Base-by-base conservation (phyloP, 2,888 invertebrate genomes). In the Eupithecia exiguata region DNA sequence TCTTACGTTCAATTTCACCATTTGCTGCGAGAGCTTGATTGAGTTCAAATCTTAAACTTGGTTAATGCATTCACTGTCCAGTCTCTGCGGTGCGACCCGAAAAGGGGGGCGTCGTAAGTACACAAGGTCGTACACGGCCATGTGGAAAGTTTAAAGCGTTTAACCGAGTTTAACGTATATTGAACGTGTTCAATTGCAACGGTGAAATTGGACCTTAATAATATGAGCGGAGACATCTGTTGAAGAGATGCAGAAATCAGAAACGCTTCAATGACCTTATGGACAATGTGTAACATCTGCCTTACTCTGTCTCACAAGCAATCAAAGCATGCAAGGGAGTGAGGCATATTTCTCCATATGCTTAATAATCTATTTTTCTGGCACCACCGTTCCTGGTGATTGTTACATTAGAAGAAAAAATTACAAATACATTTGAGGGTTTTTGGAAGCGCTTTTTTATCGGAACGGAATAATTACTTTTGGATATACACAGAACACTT, bases 221-320 rank as follows among this genome's bases (percentile, higher is more conserved):
- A 83, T 83, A 86, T 85, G 82, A 85, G 85, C 81, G 84, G 82
- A 63, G 74, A 53, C 21, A 36, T 35, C 67, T 30, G 72, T 70
- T 61, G 43, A 5, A 18, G 62, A 36, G 21, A 58, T 30, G 5
- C 36, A 35, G 18, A 35, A 62, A 62, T 7, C 36, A 35, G 35
- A 30, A 62, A 62, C 10, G 35, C 35, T 62, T 46, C 18, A 18
- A 46, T 46, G 46, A 5, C 43, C 4, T 30, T 30, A 30, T 4
- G 30, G 30, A 30, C 43, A 43, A 43, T 43, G 43, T 46, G 14
- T 46, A 16, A 16, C 16, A 46, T 46, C 46, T 46, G 46, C 5
- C 43, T 43, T 43, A 43, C 43, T 43, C 16, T 16, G 5, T 43
- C 43, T 43, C 43, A 43, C 43, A 43, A 43, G 16, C 6, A 46